Evolutionary conservation across 2,113 vertebrate genomes (phyloP).

Genomic region (Cebus imitator): DNA sequence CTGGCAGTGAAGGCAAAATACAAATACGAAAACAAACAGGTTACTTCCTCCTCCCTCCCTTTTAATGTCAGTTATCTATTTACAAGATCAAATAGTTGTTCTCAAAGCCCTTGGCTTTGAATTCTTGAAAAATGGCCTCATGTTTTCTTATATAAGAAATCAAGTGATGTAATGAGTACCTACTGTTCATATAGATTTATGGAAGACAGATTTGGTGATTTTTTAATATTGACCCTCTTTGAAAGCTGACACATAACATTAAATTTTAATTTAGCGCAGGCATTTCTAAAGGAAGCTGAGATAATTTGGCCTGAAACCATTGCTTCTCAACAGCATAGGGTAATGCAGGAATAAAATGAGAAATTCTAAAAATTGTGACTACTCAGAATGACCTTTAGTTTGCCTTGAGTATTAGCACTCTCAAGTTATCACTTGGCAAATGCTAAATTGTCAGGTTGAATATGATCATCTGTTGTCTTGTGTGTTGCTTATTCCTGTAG

Average conservation of each 20-base stretch:
- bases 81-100: not conserved
- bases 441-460: not conserved
- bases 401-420: not conserved
- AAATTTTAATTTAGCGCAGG: conserved; percentile 51
- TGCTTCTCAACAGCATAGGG: not conserved
- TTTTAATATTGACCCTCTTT: conserved; percentile 35
- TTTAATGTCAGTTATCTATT: not conserved
- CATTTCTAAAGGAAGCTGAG: conserved; percentile 49
- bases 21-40: not conserved
- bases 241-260: conserved; percentile 51
- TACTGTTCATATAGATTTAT: conserved; percentile 4
- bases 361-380: not conserved
- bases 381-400: conserved; percentile 39
- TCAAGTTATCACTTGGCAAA: not conserved
- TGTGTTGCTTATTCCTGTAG: not conserved
- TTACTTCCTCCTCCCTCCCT: not conserved
- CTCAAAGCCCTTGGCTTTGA: not conserved
- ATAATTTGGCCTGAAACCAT: conserved; percentile 42
- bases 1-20: not conserved
- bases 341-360: conserved; percentile 44
- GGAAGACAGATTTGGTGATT: conserved; percentile 8
- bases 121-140: not conserved
- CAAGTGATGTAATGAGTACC: not conserved
- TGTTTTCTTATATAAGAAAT: not conserved
- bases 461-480: not conserved